A percentile compares a stretch with the other conserved stretches of the same genome.
phyloP scores from a whole-genome alignment of 2,113 vertebrate species.

The Syngnathus typhle region DNA sequence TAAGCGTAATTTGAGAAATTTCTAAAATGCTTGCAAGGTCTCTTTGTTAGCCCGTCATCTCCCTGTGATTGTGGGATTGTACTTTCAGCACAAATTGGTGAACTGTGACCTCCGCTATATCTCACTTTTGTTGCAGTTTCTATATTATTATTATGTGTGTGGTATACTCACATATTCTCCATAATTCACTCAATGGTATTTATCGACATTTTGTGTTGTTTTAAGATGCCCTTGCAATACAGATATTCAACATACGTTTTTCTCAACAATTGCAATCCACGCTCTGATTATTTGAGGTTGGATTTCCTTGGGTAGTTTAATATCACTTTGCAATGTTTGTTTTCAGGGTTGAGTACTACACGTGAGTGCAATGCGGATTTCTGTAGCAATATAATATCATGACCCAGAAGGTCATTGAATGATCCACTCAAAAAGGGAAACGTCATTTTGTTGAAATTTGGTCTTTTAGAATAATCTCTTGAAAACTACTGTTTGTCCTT shows the following conservation, averaged over 20 bases:
- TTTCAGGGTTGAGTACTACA: constrained; percentile 27
- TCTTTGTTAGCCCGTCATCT: constrained; percentile 46
- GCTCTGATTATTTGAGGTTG: constrained; percentile 38
- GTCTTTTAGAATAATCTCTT: neutral
- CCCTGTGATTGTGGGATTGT: constrained; percentile 82
- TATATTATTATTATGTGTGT: constrained; percentile 19
- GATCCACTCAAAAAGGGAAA: neutral
- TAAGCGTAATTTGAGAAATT: constrained; percentile 81
- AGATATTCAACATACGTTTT: constrained; percentile 50
- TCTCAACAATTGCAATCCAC: constrained; percentile 39
- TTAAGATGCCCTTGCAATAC: constrained; percentile 74
- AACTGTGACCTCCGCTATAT: constrained; percentile 74
- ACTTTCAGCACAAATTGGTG: constrained; percentile 61
- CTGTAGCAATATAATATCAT: constrained; percentile 43
- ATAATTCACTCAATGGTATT: constrained; percentile 51
- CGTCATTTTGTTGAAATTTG: neutral
- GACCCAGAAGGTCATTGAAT: neutral
- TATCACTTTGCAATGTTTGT: constrained; percentile 38
- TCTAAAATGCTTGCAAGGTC: constrained; percentile 64
- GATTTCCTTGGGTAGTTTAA: constrained; percentile 29
- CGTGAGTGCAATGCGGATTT: constrained; percentile 39
- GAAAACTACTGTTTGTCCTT: neutral
- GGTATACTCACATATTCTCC: constrained; percentile 43
- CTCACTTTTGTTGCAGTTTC: constrained; percentile 76
- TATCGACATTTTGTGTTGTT: constrained; percentile 59